phyloP scores from a whole-genome alignment of 2,113 vertebrate genomes.

The Rhea americana region DNA sequence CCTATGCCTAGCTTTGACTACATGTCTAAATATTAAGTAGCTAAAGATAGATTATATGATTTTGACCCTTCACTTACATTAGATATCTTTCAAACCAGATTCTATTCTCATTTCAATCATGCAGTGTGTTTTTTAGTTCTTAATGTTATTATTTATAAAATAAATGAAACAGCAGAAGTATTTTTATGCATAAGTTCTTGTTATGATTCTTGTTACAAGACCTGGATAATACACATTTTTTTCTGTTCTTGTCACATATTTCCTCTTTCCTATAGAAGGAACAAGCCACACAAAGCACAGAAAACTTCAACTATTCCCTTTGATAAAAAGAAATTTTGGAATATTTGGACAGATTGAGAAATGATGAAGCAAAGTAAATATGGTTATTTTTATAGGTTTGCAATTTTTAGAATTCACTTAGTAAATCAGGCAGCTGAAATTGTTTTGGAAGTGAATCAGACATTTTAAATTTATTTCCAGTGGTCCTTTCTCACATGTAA shows the following conservation, averaged over 20 bases:
- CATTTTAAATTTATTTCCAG: conserved; percentile 15
- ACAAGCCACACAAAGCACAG: neutral
- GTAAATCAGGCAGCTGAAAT: neutral
- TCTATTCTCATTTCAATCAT: neutral
- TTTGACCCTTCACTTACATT: neutral
- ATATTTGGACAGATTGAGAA: neutral
- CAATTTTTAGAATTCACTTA: neutral
- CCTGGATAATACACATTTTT: neutral
- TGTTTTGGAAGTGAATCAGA: neutral
- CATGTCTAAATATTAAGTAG: neutral
- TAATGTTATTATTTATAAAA: conserved; percentile 4
- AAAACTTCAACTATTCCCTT: conserved; percentile 42
- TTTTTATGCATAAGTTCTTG: neutral
- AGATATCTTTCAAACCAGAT: neutral
- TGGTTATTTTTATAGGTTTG: neutral
- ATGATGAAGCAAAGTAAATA: neutral
- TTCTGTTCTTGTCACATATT: neutral
- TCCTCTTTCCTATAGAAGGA: neutral
- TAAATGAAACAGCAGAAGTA: neutral
- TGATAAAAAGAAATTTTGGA: conserved; percentile 1
- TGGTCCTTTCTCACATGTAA: neutral
- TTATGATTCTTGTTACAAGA: neutral
- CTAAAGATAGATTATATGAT: neutral
- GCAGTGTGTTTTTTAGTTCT: neutral
- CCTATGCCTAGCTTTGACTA: neutral